Evolutionary conservation across 1,140 invertebrate genomes (phyloP).

Genomic region (Drosophila pseudoananassae): DNA sequence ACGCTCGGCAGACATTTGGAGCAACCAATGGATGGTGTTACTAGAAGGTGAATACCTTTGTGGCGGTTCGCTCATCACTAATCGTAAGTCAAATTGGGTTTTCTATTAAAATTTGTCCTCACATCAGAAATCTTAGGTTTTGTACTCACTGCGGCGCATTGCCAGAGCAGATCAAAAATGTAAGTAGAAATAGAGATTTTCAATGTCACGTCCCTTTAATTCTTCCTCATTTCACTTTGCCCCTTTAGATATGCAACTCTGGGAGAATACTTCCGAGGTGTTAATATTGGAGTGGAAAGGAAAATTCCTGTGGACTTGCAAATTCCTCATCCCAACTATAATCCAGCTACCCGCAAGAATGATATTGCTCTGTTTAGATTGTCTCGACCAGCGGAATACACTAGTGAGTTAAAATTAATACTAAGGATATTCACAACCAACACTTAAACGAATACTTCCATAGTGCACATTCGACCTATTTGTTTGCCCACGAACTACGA

Average conservation of each 20-base stretch:
- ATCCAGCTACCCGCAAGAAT: neutral
- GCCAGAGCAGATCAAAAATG: too few relatives aligned
- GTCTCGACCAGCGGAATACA: neutral
- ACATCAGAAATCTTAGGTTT: too few relatives aligned
- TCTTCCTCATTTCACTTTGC: neutral
- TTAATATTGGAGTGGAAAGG: neutral
- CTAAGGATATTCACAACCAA: too few relatives aligned
- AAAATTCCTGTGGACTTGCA: neutral
- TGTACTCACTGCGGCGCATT: neutral
- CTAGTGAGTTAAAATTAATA: neutral
- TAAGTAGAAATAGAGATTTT: too few relatives aligned
- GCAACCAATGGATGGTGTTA: too few relatives aligned
- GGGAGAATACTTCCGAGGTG: neutral
- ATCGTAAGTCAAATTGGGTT: neutral
- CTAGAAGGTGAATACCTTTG: too few relatives aligned
- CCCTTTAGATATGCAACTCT: neutral
- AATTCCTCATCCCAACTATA: neutral
- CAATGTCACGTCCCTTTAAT: too few relatives aligned
- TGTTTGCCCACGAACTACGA: neutral
- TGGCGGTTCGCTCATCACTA: too few relatives aligned
- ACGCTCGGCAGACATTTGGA: too few relatives aligned
- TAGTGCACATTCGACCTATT: neutral
- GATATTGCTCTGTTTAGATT: neutral
- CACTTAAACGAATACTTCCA: neutral
- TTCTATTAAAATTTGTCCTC: too few relatives aligned